Evolutionary conservation across 2,888 invertebrate genomes (phyloP).

Genomic region (Syritta pipiens): DNA sequence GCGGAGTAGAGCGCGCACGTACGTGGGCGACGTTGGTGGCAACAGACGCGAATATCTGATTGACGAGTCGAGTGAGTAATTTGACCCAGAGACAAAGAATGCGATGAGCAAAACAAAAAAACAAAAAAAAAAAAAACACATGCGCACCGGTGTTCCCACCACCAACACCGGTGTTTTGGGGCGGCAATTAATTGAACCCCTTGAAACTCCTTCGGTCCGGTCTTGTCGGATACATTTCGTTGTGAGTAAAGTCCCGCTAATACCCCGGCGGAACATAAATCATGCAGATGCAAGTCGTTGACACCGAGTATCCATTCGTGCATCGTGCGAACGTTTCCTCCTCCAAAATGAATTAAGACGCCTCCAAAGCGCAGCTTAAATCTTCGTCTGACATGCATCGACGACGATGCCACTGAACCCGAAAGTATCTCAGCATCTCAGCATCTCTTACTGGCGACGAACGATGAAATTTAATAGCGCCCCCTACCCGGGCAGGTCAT

Average conservation of each 20-base stretch:
- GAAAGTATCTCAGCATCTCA: constrained; percentile 41
- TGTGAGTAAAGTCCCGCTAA: constrained; percentile 39
- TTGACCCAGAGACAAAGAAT: constrained; percentile 68
- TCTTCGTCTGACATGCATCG: constrained; percentile 57
- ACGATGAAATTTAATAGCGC: constrained; percentile 28
- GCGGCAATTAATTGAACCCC: constrained; percentile 13
- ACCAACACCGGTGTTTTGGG: background rate
- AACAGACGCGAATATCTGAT: constrained; percentile 46
- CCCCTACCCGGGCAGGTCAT: too few relatives aligned
- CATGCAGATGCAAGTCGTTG: constrained; percentile 68
- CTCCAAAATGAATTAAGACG: constrained; percentile 63
- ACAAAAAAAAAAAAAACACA: too few relatives aligned
- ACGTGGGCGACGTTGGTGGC: constrained; percentile 63
- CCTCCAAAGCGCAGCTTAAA: constrained; percentile 61
- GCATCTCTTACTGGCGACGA: constrained; percentile 1
- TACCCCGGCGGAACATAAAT: constrained; percentile 60
- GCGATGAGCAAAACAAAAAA: constrained; percentile 44
- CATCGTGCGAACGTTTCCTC: constrained; percentile 67
- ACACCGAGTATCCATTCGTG: constrained; percentile 68
- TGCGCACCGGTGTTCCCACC: too few relatives aligned
- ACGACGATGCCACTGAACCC: constrained; percentile 59
- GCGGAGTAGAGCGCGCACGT: background rate
- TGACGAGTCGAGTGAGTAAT: constrained; percentile 62
- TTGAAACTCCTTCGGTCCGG: background rate
- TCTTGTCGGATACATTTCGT: constrained; percentile 27